Conservation (phyloP, 2,797 vertebrate genomes). For the Podarcis siculus region DNA sequence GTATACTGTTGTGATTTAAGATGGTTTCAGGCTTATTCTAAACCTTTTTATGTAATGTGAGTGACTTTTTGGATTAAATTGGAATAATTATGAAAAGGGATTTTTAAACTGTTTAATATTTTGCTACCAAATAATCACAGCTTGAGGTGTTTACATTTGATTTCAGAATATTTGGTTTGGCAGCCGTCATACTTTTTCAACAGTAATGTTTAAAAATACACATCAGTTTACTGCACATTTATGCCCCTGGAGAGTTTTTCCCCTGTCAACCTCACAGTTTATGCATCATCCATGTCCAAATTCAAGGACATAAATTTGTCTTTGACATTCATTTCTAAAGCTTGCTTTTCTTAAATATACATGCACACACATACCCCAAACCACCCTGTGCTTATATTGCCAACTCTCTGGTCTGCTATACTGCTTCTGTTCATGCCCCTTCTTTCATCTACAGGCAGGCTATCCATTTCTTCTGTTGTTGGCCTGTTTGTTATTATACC, state of each 20-base stretch:
- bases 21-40: conserved; percentile 28
- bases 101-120: conserved; percentile 53
- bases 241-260: background rate
- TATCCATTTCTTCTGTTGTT: background rate
- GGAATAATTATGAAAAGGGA: conserved; percentile 39
- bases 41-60: conserved; percentile 1
- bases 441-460: background rate
- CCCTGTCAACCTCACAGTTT: background rate
- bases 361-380: background rate
- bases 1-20: conserved; percentile 41
- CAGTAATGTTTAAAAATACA: conserved; percentile 43
- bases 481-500: background rate
- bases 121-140: conserved; percentile 49
- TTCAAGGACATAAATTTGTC: conserved; percentile 16
- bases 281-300: background rate
- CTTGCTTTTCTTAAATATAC: background rate
- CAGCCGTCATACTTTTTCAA: conserved; percentile 38
- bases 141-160: conserved; percentile 45
- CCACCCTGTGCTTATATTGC: background rate
- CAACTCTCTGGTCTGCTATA: background rate
- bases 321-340: background rate
- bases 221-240: conserved; percentile 33
- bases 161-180: conserved; percentile 53
- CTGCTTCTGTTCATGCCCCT: background rate
- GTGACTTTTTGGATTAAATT: conserved; percentile 43